Percentiles rank a stretch among this genome's conserved stretches.
These are phyloP conservation scores for Phylloscopus collybita DNA, from an alignment of 2,797 vertebrate species.

Conservation along the genomic window DNA sequence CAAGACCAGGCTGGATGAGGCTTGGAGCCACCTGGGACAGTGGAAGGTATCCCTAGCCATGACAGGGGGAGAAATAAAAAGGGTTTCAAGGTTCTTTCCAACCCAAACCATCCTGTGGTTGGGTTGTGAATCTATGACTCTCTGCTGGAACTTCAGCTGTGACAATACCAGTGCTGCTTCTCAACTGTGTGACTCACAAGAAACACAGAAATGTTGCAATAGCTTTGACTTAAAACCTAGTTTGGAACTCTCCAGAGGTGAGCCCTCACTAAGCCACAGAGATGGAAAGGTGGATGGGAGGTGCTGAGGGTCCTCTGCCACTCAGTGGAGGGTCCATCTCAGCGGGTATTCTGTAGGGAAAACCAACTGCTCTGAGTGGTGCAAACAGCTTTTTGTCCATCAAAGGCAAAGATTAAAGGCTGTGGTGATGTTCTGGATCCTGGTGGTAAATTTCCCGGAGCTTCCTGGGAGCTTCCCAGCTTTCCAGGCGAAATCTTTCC, in stretches of 20 bases:
- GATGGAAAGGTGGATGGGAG: neutral
- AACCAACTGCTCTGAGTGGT: neutral
- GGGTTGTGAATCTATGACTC: neutral
- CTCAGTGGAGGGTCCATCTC: neutral
- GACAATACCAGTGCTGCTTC: neutral
- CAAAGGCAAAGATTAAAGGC: neutral
- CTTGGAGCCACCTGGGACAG: fast-evolving
- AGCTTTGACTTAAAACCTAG: neutral
- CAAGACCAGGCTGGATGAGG: fast-evolving
- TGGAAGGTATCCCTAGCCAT: neutral
- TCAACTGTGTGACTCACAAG: neutral
- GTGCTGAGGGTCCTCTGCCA: neutral
- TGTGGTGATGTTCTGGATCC: neutral
- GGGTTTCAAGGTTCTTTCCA: neutral
- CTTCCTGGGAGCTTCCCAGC: neutral
- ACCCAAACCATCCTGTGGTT: neutral
- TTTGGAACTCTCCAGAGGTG: neutral
- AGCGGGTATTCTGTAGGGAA: neutral
- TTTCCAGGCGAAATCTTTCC: too few species aligned
- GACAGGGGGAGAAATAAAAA: neutral
- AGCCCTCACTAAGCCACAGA: neutral
- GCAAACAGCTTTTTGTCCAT: neutral
- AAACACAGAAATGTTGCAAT: neutral
- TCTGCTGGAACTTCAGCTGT: neutral
- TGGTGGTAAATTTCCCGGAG: neutral